Evolutionary conservation across 2,113 vertebrate species (phyloP), one percentile per base, ranked within the genome.

Genomic region (Noturus placidus): DNA sequence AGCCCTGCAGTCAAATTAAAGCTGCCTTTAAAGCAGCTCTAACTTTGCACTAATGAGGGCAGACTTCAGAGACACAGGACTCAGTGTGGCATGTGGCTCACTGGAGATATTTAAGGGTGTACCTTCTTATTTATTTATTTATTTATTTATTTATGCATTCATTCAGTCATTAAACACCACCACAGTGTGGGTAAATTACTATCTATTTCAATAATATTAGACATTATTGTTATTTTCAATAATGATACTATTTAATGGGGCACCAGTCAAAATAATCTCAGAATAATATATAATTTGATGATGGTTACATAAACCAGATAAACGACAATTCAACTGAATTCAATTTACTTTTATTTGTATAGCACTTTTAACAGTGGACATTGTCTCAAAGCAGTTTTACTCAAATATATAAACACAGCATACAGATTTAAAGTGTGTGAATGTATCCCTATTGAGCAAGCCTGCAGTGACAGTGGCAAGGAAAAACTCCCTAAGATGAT

Each of bases 31-130:
- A 85, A 92, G 88, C 85, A 91, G 50, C 50, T 13, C 83, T 87
- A 89, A 90, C 84, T 90, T 81, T 77, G 79, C 72, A 54, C 84
- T 93, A 93, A 93, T 93, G 90, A 94, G 92, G 72, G 81, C 42
- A 82, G 81, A 59, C 87, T 83, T 83, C 27, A 63, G 11, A 82
- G 81, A 63, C 81, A 46, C 59, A 65, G 38, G 54, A 46, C 22
- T 82, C 57, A 46, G 30, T 82, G 57, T 82, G 81, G 38, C 59
- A 63, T 82, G 22, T 19, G 17, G 35, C 81, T 82, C 59, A 65
- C 20, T 61, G 33, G 19, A 81, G 79, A 35, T 38, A 82, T 61
- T 82, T 63, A 61, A 82, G 33, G 56, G 27, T 63, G 33, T 61
- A 46, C 5, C 7, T 14, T 61, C 2, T 61, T 38, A 52, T 61